Base-by-base conservation (phyloP, 2,113 vertebrate species). In the Trematocara unimaculatum region DNA sequence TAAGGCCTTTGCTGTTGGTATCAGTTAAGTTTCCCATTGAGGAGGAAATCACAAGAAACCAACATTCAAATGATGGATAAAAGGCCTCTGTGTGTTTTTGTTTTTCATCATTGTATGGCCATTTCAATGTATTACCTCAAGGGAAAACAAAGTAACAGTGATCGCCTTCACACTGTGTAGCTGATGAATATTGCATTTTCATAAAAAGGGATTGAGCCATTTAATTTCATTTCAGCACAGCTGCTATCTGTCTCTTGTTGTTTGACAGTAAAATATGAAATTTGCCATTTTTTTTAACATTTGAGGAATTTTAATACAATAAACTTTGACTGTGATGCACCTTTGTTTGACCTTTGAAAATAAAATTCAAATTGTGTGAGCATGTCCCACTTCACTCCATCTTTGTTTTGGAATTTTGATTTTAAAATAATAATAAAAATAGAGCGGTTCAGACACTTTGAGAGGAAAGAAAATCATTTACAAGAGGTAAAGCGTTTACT, bases 1-100 rank as follows among this genome's bases (percentile, higher is more conserved):
- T 86, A 53, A 8, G 89, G 60, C 84, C 91, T 95, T 95, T 95
- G 92, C 92, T 94, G 90, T 93, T 92, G 90, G 60, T 94, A 95
- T 95, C 92, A 94, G 90, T 95, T 95, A 93, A 95, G 94, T 89
- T 95, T 94, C 81, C 93, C 89, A 95, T 95, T 96, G 94, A 95
- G 89, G 94, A 93, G 94, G 91, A 95, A 96, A 96, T 96, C 92
- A 95, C 93, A 95, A 95, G 93, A 92, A 94, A 95, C 90, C 86
- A 94, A 95, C 89, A 95, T 96, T 93, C 91, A 92, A 96, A 96
- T 94, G 92, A 92, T 86, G 86, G 87, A 91, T 92, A 91, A 95
- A 94, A 93, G 86, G 88, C 62, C 87, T 92, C 92, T 90, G 79
- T 83, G 84, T 93, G 93, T 82, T 93, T 89, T 91, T 89, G 84